Conservation (phyloP, 2,113 vertebrate species). For the Hemiprocne comata region DNA sequence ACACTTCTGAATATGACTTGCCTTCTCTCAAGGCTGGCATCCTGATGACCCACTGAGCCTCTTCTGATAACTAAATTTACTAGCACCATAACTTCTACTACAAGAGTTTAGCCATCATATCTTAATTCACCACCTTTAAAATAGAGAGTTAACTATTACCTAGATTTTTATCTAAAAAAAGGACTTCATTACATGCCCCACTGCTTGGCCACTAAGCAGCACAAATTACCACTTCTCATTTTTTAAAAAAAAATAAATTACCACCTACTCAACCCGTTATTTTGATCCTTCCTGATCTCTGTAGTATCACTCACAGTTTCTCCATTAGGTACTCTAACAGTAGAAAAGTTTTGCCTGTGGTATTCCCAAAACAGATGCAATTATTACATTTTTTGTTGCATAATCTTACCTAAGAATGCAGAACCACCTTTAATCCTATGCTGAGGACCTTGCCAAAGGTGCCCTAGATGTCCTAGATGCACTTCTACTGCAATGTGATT, state of each 20-base stretch:
- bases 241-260: neutral
- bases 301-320: neutral
- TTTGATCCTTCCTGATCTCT: neutral
- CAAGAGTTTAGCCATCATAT: neutral
- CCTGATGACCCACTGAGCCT: neutral
- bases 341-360: neutral
- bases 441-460: neutral
- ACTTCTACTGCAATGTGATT: neutral
- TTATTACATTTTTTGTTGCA: neutral
- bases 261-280: neutral
- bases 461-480: neutral
- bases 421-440: neutral
- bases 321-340: neutral
- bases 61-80: neutral
- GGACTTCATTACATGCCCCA: neutral
- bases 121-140: neutral
- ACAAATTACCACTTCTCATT: neutral
- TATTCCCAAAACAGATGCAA: neutral
- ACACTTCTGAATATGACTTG: rapidly evolving
- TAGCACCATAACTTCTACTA: neutral
- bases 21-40: neutral
- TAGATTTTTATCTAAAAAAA: neutral
- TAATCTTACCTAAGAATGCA: neutral
- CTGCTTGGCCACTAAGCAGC: neutral
- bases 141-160: neutral